phyloP scores from a whole-genome alignment of 2,113 vertebrate species.

The Lasiurus cinereus region DNA sequence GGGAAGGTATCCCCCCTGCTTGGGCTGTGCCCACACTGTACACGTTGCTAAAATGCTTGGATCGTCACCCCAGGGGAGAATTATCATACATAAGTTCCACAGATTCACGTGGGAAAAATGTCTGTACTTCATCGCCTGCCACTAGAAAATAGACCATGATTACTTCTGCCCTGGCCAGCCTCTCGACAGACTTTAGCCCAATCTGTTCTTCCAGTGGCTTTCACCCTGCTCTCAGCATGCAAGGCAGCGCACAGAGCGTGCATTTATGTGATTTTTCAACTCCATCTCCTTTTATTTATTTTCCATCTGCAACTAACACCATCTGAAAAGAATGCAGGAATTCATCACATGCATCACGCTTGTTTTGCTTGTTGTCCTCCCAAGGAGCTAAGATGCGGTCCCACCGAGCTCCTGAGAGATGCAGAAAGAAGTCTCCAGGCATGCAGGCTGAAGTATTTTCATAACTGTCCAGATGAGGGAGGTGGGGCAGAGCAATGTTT shows the following conservation, averaged over 20 bases:
- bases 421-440: constrained; percentile 23
- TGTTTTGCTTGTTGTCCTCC: constrained; percentile 45
- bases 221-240: not conserved
- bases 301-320: constrained; percentile 60
- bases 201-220: not conserved
- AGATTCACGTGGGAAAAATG: not conserved
- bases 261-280: constrained; percentile 57
- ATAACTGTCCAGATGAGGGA: constrained; percentile 18
- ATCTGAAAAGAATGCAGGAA: constrained; percentile 64
- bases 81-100: not conserved
- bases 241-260: not conserved
- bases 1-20: not conserved
- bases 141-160: not conserved
- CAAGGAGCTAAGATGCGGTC: constrained; percentile 55
- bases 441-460: constrained; percentile 13
- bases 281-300: constrained; percentile 62
- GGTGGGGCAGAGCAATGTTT: not conserved
- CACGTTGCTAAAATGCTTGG: not conserved
- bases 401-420: constrained; percentile 33
- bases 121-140: not conserved
- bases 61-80: not conserved
- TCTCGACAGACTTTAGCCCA: not conserved
- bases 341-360: constrained; percentile 71
- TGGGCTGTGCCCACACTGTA: not conserved
- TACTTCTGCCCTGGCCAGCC: not conserved